Evolutionary conservation across 2,113 vertebrate genomes (phyloP), one percentile per base, ranked within the genome.

Genomic region (Loxodonta africana): DNA sequence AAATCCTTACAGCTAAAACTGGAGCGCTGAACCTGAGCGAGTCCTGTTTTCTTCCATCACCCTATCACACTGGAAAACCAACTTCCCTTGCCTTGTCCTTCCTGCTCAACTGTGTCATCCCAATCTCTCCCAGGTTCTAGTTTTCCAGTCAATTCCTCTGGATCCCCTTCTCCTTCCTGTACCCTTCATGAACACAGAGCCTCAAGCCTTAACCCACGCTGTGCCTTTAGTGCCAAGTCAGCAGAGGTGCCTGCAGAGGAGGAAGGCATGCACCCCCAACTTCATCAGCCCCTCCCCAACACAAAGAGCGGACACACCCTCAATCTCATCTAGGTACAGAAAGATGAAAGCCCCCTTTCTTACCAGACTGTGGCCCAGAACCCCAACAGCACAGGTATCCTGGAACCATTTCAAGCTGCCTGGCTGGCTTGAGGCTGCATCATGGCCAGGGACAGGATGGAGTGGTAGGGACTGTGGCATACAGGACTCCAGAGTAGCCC

Each of bases 271-370:
- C 5, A 4, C 18, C 23, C 21, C 21, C 12, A 30, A 6, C 5
- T 2, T 6, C 37, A 1, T 26, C 53, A 2, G n/a, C 2, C 21
- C 25, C 26, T 74, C n/a, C 20, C 12, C 30, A 28, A 44, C 33
- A 14, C 0, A 0, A 44, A 21, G n/a, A 44, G 30, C 1, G 21
- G n/a, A 3, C 44, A 25, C 2, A 21, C 33, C 37, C 84, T 44
- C 33, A 20, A 0, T n/a, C 30, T 87, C 20, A 48, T 60, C 71
- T 6, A 28, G 30, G 71, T 41, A 8, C 25, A 5, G 63, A 30
- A 8, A 46, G 48, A 60, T 1, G 62, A 69, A 57, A 76, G 63
- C 9, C 41, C 14, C 21, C 28, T 6, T 14, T 60, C 41, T 0
- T 0, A 5, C 41, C 80, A 30, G n/a, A 8, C 0, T 81, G 28